A percentile compares a stretch with the other conserved stretches of the same genome.
These are phyloP conservation scores for Onthophagus taurus DNA, from an alignment of 1,140 invertebrate genomes.

Conservation along the genomic window DNA sequence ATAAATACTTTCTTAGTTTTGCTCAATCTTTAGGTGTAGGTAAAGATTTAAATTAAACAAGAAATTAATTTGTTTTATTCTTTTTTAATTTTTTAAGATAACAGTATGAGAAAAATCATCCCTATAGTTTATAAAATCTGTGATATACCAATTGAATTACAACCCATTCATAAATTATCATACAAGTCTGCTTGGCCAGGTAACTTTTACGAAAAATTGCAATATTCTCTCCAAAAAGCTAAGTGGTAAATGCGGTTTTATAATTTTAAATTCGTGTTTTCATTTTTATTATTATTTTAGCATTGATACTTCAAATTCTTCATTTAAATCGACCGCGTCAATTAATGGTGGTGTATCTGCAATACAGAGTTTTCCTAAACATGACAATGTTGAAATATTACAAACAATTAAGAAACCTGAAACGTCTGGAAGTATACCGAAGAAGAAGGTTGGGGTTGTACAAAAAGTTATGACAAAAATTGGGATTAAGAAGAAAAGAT, in stretches of 20 bases:
- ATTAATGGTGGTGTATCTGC: too few species aligned
- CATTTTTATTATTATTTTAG: background rate
- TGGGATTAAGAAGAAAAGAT: too few species aligned
- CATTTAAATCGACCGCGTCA: background rate
- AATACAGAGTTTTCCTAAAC: too few species aligned
- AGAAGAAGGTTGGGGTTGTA: too few species aligned
- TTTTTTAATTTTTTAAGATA: constrained; percentile 38
- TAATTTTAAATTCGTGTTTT: background rate
- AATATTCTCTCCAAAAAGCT: constrained; percentile 26
- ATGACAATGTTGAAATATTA: too few species aligned
- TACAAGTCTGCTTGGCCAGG: constrained; percentile 44
- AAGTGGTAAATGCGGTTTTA: background rate
- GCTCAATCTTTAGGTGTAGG: constrained; percentile 65
- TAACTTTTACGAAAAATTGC: constrained; percentile 55
- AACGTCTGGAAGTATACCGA: too few species aligned
- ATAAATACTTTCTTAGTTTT: constrained; percentile 61
- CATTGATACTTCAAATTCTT: background rate
- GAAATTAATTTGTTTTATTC: constrained; percentile 7
- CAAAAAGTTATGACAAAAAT: too few species aligned
- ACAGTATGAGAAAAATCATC: constrained; percentile 51
- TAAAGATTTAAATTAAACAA: constrained; percentile 34
- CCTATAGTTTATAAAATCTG: constrained; percentile 53
- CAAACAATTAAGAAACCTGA: too few species aligned
- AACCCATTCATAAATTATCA: constrained; percentile 45
- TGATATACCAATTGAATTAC: constrained; percentile 47